These are phyloP conservation scores for Drosophila orosa DNA, from an alignment of 1,140 invertebrate genomes.

Conservation along the genomic window DNA sequence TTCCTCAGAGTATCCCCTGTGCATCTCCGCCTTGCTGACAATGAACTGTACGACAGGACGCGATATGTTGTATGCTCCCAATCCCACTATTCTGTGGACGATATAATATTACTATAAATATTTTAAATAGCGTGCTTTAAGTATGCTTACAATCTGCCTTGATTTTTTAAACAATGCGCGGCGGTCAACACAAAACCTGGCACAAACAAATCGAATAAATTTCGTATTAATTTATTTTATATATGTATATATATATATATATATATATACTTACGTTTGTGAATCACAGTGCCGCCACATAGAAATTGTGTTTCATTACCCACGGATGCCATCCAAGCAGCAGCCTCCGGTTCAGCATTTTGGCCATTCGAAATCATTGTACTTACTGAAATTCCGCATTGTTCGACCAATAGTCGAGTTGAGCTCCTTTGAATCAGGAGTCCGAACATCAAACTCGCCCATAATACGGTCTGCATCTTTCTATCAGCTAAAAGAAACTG, in stretches of 20 bases:
- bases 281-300: conserved; percentile 19
- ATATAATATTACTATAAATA: background rate
- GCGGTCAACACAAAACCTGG: conserved; percentile 16
- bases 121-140: background rate
- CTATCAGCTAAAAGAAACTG: background rate
- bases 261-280: background rate
- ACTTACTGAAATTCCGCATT: background rate
- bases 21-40: background rate
- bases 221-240: background rate
- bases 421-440: background rate
- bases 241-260: too few species aligned
- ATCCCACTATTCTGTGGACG: background rate
- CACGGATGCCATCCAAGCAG: conserved; percentile 8
- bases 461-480: background rate
- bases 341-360: background rate
- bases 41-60: background rate
- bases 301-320: background rate
- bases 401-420: background rate
- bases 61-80: background rate
- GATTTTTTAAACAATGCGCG: background rate
- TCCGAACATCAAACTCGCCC: too few species aligned
- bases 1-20: background rate
- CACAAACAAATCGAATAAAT: background rate
- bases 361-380: background rate
- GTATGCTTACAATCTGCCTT: background rate